Percentiles rank a stretch among this genome's conserved stretches.
phyloP scores from a whole-genome alignment of 2,888 invertebrate genomes.

The Ophion ellenae region DNA sequence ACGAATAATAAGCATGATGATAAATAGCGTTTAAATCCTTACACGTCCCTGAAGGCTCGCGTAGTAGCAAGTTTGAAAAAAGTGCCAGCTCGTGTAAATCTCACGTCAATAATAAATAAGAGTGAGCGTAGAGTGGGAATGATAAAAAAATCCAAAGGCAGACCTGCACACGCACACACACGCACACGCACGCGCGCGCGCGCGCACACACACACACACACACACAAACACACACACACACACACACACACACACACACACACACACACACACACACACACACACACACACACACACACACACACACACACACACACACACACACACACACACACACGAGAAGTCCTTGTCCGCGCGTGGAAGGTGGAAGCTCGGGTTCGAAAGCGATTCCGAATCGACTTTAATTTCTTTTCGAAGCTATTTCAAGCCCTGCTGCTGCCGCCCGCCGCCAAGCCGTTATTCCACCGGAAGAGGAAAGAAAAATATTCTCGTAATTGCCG shows the following conservation, averaged over 20 bases:
- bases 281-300: background rate
- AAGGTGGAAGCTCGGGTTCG: background rate
- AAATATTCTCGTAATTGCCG: conserved; percentile 28
- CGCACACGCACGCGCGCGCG: no score
- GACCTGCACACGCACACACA: background rate
- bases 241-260: background rate
- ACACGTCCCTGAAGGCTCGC: background rate
- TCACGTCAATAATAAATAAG: conserved; percentile 37
- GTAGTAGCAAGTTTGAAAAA: background rate
- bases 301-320: background rate
- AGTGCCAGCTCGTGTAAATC: background rate
- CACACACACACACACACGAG: background rate
- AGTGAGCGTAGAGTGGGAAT: background rate
- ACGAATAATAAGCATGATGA: background rate
- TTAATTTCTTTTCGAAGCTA: conserved; percentile 63
- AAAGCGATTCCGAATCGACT: conserved; percentile 55
- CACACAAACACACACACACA: background rate
- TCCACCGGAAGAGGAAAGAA: background rate
- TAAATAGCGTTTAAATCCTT: background rate
- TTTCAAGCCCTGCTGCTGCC: conserved; percentile 13
- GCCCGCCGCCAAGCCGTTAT: background rate
- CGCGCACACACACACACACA: no score
- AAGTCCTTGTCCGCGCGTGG: background rate
- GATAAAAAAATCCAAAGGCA: conserved; percentile 31
- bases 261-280: background rate